These are phyloP conservation scores for Brachypteracias leptosomus DNA, from an alignment of 2,113 vertebrate genomes.

Conservation along the genomic window DNA sequence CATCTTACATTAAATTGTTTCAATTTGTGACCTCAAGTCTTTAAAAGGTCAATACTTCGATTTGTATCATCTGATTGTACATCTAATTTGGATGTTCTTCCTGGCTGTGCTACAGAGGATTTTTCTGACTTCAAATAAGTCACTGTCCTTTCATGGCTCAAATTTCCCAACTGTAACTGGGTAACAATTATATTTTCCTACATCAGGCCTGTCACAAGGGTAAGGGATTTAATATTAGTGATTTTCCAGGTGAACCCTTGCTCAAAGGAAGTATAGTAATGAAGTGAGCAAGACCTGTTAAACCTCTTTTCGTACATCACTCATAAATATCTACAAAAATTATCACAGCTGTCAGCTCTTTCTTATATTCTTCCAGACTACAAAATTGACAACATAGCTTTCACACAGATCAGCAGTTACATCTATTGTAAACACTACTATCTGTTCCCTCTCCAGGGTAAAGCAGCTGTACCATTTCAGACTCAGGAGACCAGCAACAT, in stretches of 20 bases:
- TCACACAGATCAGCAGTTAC: neutral
- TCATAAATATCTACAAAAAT: neutral
- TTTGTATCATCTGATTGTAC: too few relatives aligned
- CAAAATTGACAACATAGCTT: neutral
- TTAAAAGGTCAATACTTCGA: neutral
- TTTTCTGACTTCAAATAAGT: neutral
- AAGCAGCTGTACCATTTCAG: neutral
- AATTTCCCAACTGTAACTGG: neutral
- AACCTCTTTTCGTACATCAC: neutral
- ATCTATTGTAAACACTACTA: neutral
- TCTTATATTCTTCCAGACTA: neutral
- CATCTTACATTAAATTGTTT: neutral
- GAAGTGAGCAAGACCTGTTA: neutral
- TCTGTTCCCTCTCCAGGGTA: neutral
- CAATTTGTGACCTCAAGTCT: neutral
- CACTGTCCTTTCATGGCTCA: neutral
- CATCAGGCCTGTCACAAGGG: neutral
- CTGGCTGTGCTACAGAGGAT: neutral
- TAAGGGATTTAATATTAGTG: neutral
- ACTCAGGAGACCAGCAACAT: neutral
- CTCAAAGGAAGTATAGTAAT: neutral
- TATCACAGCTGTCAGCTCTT: neutral
- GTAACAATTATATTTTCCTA: neutral
- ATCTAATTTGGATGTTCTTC: neutral
- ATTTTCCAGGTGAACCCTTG: neutral